Conservation (phyloP, 2,888 invertebrate genomes). For the Andrena fulva region DNA sequence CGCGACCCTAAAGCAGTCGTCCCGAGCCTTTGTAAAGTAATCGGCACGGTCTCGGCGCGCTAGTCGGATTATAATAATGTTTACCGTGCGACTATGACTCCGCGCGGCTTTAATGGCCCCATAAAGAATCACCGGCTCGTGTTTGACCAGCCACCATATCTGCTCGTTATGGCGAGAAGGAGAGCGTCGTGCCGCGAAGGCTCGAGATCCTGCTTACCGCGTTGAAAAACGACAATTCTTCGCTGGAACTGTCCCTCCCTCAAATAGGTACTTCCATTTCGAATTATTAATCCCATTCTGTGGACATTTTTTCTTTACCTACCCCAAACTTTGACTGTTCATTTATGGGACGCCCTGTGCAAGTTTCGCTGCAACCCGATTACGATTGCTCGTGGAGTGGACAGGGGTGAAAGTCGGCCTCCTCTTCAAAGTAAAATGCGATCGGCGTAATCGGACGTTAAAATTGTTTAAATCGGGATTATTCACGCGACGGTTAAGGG, state of each 20-base stretch:
- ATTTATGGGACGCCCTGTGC: neutral
- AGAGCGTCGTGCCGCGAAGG: conserved; percentile 13
- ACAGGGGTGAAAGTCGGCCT: neutral
- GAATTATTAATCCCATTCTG: conserved; percentile 11
- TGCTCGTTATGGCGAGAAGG: conserved; percentile 69
- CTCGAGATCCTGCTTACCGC: conserved; percentile 37
- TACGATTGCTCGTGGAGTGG: neutral
- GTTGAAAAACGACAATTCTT: conserved; percentile 25
- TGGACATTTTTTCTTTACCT: neutral
- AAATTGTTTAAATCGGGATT: conserved; percentile 41
- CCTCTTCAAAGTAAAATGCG: neutral
- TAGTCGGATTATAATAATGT: conserved; percentile 79
- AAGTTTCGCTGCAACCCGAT: neutral
- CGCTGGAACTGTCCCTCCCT: neutral
- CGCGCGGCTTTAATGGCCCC: conserved; percentile 76
- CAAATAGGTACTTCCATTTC: neutral
- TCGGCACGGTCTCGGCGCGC: conserved; percentile 65
- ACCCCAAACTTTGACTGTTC: neutral
- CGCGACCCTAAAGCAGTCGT: conserved; percentile 54
- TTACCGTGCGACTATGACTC: conserved; percentile 76
- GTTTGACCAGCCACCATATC: conserved; percentile 75
- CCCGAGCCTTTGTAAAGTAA: conserved; percentile 72
- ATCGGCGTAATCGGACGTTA: neutral
- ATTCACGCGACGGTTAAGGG: conserved; percentile 44
- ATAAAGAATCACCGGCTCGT: conserved; percentile 78